Evolutionary conservation across 2,113 vertebrate species (phyloP).

Genomic region (Centropristis striata): DNA sequence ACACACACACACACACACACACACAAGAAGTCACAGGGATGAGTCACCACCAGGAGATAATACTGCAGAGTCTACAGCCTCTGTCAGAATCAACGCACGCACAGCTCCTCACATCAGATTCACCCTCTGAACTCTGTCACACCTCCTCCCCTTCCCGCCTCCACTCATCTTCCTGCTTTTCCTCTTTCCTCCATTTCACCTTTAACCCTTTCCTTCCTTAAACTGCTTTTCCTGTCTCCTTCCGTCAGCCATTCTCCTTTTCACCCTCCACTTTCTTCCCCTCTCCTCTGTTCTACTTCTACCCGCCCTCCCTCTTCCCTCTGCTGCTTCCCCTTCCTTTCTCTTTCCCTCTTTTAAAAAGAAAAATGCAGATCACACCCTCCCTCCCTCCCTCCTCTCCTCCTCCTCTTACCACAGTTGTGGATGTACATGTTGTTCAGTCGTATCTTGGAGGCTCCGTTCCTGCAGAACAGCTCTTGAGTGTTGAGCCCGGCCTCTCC

Average conservation of each 20-base stretch:
- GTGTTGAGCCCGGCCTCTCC: constrained; percentile 91
- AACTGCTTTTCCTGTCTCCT: constrained; percentile 12
- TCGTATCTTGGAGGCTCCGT: constrained; percentile 87
- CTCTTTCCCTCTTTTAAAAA: neutral
- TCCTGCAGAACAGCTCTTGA: constrained; percentile 92
- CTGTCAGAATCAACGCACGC: constrained; percentile 65
- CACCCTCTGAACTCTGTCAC: constrained; percentile 73
- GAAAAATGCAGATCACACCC: constrained; percentile 6
- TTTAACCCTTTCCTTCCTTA: constrained; percentile 34
- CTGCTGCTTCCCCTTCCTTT: neutral
- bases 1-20: constrained; percentile 1
- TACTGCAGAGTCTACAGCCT: constrained; percentile 60
- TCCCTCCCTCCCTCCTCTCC: neutral
- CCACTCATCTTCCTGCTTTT: constrained; percentile 16
- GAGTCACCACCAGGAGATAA: constrained; percentile 71
- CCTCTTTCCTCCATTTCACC: constrained; percentile 42
- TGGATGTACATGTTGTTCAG: constrained; percentile 94
- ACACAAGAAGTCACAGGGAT: constrained; percentile 53
- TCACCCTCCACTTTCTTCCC: neutral
- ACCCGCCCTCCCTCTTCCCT: neutral
- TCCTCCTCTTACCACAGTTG: constrained; percentile 89
- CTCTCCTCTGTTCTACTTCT: neutral
- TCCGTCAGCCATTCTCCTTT: neutral
- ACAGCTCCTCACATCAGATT: constrained; percentile 68
- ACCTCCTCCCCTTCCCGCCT: constrained; percentile 33